phyloP scores from a whole-genome alignment of 2,113 vertebrate species.

The Trinectes maculatus region DNA sequence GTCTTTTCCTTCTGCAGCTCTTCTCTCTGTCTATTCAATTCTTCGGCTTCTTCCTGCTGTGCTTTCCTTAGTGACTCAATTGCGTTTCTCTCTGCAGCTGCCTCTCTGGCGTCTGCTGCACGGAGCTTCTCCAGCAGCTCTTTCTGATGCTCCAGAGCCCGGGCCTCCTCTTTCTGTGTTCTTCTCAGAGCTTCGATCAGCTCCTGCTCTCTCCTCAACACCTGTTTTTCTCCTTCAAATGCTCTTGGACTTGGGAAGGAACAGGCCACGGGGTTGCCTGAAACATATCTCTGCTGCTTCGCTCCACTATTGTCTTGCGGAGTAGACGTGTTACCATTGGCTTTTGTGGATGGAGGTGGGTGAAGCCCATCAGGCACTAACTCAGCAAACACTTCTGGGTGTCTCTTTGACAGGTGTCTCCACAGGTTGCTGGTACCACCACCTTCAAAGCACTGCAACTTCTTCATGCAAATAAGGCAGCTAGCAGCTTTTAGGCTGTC shows the following conservation, averaged over 20 bases:
- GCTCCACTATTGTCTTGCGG: not conserved
- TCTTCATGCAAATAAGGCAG: constrained; percentile 75
- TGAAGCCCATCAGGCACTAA: constrained; percentile 23
- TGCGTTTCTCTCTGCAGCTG: constrained; percentile 61
- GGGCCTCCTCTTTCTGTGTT: constrained; percentile 73
- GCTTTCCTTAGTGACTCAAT: constrained; percentile 70
- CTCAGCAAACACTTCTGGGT: constrained; percentile 60
- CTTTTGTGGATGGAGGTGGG: not conserved
- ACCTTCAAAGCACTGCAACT: constrained; percentile 63
- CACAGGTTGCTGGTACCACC: constrained; percentile 74
- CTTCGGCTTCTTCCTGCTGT: constrained; percentile 70
- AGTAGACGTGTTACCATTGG: not conserved
- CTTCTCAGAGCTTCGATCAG: constrained; percentile 75
- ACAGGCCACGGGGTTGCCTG: constrained; percentile 37
- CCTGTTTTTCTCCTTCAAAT: constrained; percentile 19
- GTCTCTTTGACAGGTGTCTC: constrained; percentile 74
- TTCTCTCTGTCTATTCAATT: constrained; percentile 60
- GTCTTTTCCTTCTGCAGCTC: constrained; percentile 61
- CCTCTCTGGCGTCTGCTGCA: constrained; percentile 59
- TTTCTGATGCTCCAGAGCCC: constrained; percentile 72
- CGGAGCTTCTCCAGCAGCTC: constrained; percentile 69
- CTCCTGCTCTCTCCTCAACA: constrained; percentile 65
- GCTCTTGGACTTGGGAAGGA: constrained; percentile 3
- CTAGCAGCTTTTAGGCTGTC: constrained; percentile 56
- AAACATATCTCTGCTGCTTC: not conserved